Base-by-base conservation (phyloP, 2,888 invertebrate species). In the Parnassius glacialis region DNA sequence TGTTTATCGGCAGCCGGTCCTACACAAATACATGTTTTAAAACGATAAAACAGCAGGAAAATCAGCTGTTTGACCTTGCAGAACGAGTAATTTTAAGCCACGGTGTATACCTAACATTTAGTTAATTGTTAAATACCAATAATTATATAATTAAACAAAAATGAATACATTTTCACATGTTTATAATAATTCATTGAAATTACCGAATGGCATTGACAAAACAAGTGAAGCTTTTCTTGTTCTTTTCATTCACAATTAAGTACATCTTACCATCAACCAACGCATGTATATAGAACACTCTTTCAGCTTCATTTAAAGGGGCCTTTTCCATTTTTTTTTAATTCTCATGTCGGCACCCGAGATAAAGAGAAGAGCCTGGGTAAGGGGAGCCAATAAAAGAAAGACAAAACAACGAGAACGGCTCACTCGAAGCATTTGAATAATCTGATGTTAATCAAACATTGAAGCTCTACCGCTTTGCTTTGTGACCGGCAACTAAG, bases 381-480 rank as follows among this genome's bases (percentile, higher is more conserved):
- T 76, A 78, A 75, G 80, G 78, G 75, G 81, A 81, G 81, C 77
- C 81, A 83, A 80, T 80, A 86, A 88, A 89, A 85, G 78, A 84
- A 81, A 75, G 81, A 84, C 74, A 84, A 85, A 85, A 87, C 83
- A 84, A 87, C 78, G 80, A 87, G 87, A 86, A 87, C 88, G 86
- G 88, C 87, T 86, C 83, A 81, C 79, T 84, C 84, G 85, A 74
- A 77, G 83, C 83, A 90, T 91, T 91, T 90, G 89, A 90, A 91
- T 91, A 91, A 89, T 90, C 90, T 87, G 91, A 91, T 91, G 88
- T 84, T 90, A 90, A 90, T 90, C 91, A 90, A 87, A 88, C 83
- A 82, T 79, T 77, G 80, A 75, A 76, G 80, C 76, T 77, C 78
- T 74, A 76, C 80, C 78, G 75, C 73, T 68, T 70, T 68, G 69